These are phyloP conservation scores for Spodoptera frugiperda DNA, from an alignment of 1,140 invertebrate species.

Conservation along the genomic window DNA sequence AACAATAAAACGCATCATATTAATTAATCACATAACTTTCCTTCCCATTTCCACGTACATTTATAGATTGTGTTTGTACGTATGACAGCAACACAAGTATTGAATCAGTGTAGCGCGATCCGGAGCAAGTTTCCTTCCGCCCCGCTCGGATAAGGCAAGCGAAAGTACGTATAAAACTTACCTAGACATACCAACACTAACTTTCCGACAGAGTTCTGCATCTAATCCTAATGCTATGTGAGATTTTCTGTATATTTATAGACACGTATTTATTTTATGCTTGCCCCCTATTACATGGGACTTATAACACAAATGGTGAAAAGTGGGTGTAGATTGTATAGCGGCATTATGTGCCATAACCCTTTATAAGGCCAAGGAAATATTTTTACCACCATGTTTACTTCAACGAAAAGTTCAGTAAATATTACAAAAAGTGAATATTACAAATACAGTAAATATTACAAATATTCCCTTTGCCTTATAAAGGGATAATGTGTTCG, in stretches of 20 bases:
- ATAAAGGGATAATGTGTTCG: no score
- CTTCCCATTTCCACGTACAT: neutral
- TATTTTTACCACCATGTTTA: no score
- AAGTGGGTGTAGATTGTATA: no score
- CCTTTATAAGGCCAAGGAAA: no score
- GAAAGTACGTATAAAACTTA: slow-evolving; percentile 40
- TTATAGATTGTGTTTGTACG: neutral
- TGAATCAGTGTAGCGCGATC: slow-evolving; percentile 18
- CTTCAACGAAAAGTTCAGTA: no score
- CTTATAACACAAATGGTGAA: no score
- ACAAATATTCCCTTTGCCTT: no score
- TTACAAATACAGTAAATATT: no score
- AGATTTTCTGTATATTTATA: slow-evolving; percentile 13
- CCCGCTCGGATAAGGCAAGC: slow-evolving; percentile 28
- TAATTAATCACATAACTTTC: neutral
- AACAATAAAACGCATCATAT: neutral
- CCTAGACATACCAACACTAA: slow-evolving; percentile 31
- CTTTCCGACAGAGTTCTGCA: slow-evolving; percentile 16
- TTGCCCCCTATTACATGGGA: no score
- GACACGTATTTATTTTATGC: neutral
- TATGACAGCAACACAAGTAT: slow-evolving; percentile 27
- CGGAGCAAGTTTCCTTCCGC: slow-evolving; percentile 37
- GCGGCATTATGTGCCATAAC: no score
- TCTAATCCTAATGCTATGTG: slow-evolving; percentile 25
- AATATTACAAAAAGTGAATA: no score